phyloP scores from a whole-genome alignment of 2,888 invertebrate species.

The Oligia strigilis region DNA sequence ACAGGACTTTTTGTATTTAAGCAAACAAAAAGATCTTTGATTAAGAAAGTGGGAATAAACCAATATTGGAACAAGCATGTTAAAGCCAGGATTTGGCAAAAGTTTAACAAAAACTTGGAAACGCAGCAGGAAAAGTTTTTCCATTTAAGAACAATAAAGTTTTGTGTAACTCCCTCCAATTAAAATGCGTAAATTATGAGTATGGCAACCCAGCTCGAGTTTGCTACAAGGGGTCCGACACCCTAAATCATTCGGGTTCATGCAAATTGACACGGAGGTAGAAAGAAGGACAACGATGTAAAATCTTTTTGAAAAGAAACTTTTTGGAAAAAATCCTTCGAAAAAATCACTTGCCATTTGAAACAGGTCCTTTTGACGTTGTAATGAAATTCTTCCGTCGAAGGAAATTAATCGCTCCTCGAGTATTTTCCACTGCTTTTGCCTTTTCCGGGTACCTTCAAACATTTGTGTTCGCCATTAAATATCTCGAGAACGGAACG shows the following conservation, averaged over 20 bases:
- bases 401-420: conserved; percentile 69
- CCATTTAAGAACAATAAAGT: conserved; percentile 47
- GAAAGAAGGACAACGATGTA: conserved; percentile 30
- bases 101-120: conserved; percentile 11
- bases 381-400: conserved; percentile 72
- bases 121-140: conserved; percentile 69
- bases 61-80: conserved; percentile 25
- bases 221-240: conserved; percentile 8
- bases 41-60: background rate
- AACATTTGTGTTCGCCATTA: conserved; percentile 49
- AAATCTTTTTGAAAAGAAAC: conserved; percentile 22
- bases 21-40: conserved; percentile 2
- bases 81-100: conserved; percentile 12
- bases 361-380: conserved; percentile 57
- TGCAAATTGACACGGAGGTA: conserved; percentile 20
- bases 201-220: conserved; percentile 6
- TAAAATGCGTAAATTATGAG: conserved; percentile 49
- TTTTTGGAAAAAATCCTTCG: conserved; percentile 33
- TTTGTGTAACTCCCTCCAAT: conserved; percentile 54
- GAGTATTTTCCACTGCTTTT: conserved; percentile 53
- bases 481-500: conserved; percentile 34
- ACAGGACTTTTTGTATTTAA: background rate
- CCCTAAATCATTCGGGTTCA: conserved; percentile 18
- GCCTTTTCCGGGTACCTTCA: conserved; percentile 32
- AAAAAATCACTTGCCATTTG: conserved; percentile 56